A percentile compares a stretch with the other conserved stretches of the same genome.
These are phyloP conservation scores for Monopterus albus DNA, from an alignment of 2,113 vertebrate genomes.

Conservation along the genomic window DNA sequence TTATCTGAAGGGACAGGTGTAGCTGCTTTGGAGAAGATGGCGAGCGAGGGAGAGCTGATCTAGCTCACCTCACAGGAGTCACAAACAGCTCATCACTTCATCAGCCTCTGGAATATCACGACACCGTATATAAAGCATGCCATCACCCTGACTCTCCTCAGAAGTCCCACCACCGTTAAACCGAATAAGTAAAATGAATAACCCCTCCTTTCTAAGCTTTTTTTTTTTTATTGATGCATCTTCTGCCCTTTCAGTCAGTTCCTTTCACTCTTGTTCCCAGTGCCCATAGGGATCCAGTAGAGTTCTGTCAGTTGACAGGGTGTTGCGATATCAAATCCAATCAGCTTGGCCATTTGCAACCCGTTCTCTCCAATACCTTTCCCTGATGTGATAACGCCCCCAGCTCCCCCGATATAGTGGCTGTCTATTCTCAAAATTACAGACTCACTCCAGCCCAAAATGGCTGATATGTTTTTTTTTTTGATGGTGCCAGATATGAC, in stretches of 20 bases:
- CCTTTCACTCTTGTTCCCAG: constrained; percentile 23
- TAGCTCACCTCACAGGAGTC: constrained; percentile 47
- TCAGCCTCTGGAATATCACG: constrained; percentile 7
- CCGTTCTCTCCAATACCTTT: constrained; percentile 55
- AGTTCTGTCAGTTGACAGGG: constrained; percentile 48
- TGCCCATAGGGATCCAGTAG: constrained; percentile 31
- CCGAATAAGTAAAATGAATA: constrained; percentile 33
- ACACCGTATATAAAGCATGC: neutral
- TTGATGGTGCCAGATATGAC: constrained; percentile 71
- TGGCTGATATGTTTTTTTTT: constrained; percentile 76
- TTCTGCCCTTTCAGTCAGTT: too few species aligned
- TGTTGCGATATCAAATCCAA: constrained; percentile 68
- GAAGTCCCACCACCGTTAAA: constrained; percentile 6
- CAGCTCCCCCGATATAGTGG: constrained; percentile 24
- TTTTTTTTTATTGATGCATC: too few species aligned
- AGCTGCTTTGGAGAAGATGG: constrained; percentile 61
- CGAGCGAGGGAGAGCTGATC: constrained; percentile 47
- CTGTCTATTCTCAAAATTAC: constrained; percentile 51
- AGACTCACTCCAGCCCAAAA: constrained; percentile 45
- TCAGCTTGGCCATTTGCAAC: constrained; percentile 53
- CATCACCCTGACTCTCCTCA: neutral
- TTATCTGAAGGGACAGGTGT: constrained; percentile 77
- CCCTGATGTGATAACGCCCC: constrained; percentile 59
- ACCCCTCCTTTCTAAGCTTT: neutral
- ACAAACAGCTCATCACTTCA: constrained; percentile 14